Evolutionary conservation across 2,888 invertebrate genomes (phyloP), one percentile per base, ranked within the genome.

Genomic region (Platycheirus albimanus): DNA sequence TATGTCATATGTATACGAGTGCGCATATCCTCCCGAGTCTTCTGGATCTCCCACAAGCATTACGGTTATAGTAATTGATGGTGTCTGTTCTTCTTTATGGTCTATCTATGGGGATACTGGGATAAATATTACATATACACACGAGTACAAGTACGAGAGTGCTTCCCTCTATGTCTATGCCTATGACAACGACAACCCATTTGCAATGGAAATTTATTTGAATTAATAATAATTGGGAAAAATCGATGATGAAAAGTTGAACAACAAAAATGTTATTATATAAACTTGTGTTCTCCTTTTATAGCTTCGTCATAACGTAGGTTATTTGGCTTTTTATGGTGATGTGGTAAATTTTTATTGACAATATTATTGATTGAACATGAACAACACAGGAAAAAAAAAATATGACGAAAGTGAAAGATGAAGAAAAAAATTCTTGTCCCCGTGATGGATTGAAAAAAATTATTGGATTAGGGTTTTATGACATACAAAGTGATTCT

Each of bases 321-420:
- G 75, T 76, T 76, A 66, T 75, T 76, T 76, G 70, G 61, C 66
- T 45, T 76, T 81, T 76, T 81, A 81, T 76, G 70, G 41, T 66
- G 58, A 61, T 76, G 81, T 81, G 80, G 80, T 61, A 52, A 71
- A 58, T 19, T 76, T 81, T 76, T 81, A 81, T 81, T 67, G 71
- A 54, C 71, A 76, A 54, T 61, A 43, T 58, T 58, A 58, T 58
- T 61, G 36, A 36, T 51, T 20, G 56, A 38, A 49, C n/a, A 8
- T 45, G n/a, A n/a, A n/a, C n/a, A n/a, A n/a, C n/a, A n/a, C 6
- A 6, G 24, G 24, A 3, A 4, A 24, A 4, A 24, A 24, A 24
- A 24, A 24, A 24, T 24, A 6, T 24, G 6, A 24, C n/a, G n/a
- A n/a, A n/a, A n/a, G n/a, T n/a, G n/a, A n/a, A n/a, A n/a, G n/a